phyloP scores from a whole-genome alignment of 2,888 invertebrate genomes.

The Heliconius sara region DNA sequence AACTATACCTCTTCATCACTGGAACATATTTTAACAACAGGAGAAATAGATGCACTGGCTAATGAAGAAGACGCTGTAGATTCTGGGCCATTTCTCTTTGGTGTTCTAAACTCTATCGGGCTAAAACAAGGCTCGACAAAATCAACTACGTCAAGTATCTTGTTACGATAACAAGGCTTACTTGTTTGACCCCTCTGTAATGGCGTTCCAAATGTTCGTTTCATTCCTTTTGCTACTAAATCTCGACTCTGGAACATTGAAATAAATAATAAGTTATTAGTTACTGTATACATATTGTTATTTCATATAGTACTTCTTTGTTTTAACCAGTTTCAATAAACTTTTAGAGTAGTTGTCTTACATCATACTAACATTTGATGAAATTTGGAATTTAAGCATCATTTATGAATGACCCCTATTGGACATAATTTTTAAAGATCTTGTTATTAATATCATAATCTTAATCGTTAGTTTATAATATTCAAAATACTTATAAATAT shows the following conservation, averaged over 20 bases:
- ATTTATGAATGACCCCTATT: too few relatives aligned
- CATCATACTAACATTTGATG: too few relatives aligned
- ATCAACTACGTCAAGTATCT: slow-evolving; percentile 72
- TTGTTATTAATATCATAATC: too few relatives aligned
- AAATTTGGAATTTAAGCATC: too few relatives aligned
- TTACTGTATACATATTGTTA: too few relatives aligned
- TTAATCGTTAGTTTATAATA: too few relatives aligned
- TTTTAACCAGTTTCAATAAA: too few relatives aligned
- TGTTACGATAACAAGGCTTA: slow-evolving; percentile 68
- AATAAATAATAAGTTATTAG: not conserved
- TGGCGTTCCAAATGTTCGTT: slow-evolving; percentile 77
- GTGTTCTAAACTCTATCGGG: slow-evolving; percentile 72
- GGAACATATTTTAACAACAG: slow-evolving; percentile 66
- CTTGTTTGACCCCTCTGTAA: slow-evolving; percentile 56
- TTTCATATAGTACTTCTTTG: too few relatives aligned
- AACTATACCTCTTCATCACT: slow-evolving; percentile 74
- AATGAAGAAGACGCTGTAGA: slow-evolving; percentile 66
- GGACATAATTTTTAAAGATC: too few relatives aligned
- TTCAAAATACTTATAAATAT: too few relatives aligned
- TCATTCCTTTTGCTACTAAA: slow-evolving; percentile 69
- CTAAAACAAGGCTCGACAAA: slow-evolving; percentile 74
- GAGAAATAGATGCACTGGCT: slow-evolving; percentile 70
- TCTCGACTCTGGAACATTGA: slow-evolving; percentile 61
- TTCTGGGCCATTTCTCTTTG: slow-evolving; percentile 58
- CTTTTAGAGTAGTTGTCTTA: too few relatives aligned